A percentile compares a stretch with the other conserved stretches of the same genome.
phyloP scores from a whole-genome alignment of 1,140 invertebrate genomes.

The Triops cancriformis region DNA sequence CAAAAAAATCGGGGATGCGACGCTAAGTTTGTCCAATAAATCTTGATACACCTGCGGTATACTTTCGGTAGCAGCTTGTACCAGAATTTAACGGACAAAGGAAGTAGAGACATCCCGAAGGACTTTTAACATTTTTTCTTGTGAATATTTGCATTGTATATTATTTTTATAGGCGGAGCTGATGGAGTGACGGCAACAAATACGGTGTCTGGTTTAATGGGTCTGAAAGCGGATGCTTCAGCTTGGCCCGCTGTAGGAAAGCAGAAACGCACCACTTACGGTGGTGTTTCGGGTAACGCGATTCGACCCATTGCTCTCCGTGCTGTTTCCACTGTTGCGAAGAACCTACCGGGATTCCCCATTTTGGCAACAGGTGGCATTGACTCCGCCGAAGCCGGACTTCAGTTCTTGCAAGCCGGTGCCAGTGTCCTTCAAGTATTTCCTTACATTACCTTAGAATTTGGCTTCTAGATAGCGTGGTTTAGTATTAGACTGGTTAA shows the following conservation, averaged over 20 bases:
- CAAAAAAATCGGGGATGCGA: no score
- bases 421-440: constrained; percentile 79
- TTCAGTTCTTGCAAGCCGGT: constrained; percentile 88
- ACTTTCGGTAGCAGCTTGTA: background rate
- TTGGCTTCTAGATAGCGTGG: background rate
- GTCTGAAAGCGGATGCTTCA: constrained; percentile 61
- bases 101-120: no score
- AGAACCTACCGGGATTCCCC: constrained; percentile 72
- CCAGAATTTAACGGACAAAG: no score
- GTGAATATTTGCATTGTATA: constrained; percentile 26
- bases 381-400: constrained; percentile 84
- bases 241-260: constrained; percentile 87
- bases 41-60: no score
- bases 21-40: no score
- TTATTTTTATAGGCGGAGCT: constrained; percentile 55
- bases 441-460: constrained; percentile 36
- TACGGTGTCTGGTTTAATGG: constrained; percentile 82
- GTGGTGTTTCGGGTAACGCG: constrained; percentile 93
- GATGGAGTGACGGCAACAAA: constrained; percentile 96
- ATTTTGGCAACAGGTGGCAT: constrained; percentile 94
- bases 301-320: constrained; percentile 81
- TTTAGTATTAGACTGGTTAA: no score
- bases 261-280: constrained; percentile 80
- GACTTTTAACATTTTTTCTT: no score
- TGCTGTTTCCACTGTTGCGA: constrained; percentile 78